Evolutionary conservation across 2,113 vertebrate genomes (phyloP).

Genomic region (Alligator sinensis): DNA sequence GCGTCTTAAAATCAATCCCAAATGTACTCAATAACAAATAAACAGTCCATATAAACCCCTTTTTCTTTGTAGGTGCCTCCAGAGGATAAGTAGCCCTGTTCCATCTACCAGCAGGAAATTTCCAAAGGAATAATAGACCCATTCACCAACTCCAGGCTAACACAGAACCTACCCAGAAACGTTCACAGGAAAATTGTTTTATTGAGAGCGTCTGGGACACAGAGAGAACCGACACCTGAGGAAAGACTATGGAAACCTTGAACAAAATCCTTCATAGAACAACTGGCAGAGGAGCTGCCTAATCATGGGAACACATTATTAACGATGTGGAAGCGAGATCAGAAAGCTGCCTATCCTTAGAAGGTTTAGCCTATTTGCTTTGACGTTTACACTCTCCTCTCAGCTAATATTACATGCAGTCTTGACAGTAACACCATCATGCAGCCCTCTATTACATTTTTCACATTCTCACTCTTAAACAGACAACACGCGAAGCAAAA

Average conservation of each 20-base stretch:
- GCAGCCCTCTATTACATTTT: background rate
- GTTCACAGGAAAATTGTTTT: slow-evolving; percentile 66
- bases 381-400: background rate
- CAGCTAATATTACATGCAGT: background rate
- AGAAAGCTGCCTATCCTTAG: slow-evolving; percentile 18
- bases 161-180: slow-evolving; percentile 66
- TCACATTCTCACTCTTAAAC: background rate
- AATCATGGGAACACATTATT: slow-evolving; percentile 6
- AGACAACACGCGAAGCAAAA: background rate
- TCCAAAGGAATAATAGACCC: slow-evolving; percentile 75
- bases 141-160: slow-evolving; percentile 70
- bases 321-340: slow-evolving; percentile 27
- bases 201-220: slow-evolving; percentile 63
- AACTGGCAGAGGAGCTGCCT: slow-evolving; percentile 47
- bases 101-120: slow-evolving; percentile 72
- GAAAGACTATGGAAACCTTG: slow-evolving; percentile 56
- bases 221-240: slow-evolving; percentile 64
- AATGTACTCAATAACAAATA: slow-evolving; percentile 61
- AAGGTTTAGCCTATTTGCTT: slow-evolving; percentile 22
- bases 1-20: slow-evolving; percentile 70
- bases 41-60: slow-evolving; percentile 44
- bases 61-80: slow-evolving; percentile 65
- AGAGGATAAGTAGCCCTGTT: slow-evolving; percentile 60
- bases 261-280: slow-evolving; percentile 52
- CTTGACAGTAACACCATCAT: slow-evolving; percentile 2